Base-by-base conservation (phyloP, 2,888 invertebrate species). In the Mythimna vitellina region DNA sequence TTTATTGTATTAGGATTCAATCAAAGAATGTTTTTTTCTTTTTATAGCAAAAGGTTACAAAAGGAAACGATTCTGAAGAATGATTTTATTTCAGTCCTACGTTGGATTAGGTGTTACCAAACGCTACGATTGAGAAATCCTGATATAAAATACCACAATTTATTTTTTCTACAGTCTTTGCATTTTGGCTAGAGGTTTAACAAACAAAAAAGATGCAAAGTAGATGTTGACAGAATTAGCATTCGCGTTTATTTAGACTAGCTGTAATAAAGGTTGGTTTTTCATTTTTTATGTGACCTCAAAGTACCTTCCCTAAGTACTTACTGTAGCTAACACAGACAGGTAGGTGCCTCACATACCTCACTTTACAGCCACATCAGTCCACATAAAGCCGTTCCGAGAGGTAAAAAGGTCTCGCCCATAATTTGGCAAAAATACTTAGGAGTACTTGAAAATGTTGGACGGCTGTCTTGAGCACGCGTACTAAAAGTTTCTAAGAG, bases 401-500 rank as follows among this genome's bases (percentile, higher is more conserved):
- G 57, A 76, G 67, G 73, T 84, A 81, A 85, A 86, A 83, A 85
- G 80, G 83, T 83, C 83, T 86, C 79, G 80, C 68, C 80, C 81
- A 87, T 89, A 92, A 92, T 91, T 92, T 90, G 89, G 89, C 87
- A 89, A 90, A 89, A 91, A 90, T 90, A 86, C 89, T 89, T 83
- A 85, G 85, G 84, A 88, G 87, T 87, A 87, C 92, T 93, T 87
- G 87, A 91, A 89, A 91, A 86, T 88, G 89, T 89, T 87, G 88
- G 89, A 84, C 88, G 91, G 90, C 88, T 90, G 93, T 92, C 92
- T 89, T 70, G 87, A 92, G 91, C 92, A 92, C 91, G 90, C 91
- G 90, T 89, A 89, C 91, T 91, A 90, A 92, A 94, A 93, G 89
- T 94, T 93, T 92, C 84, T 86, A 86, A 88, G 90, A 89, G 88